Conservation (phyloP, 2,797 vertebrate species). For the Urosaurus nigricauda region DNA sequence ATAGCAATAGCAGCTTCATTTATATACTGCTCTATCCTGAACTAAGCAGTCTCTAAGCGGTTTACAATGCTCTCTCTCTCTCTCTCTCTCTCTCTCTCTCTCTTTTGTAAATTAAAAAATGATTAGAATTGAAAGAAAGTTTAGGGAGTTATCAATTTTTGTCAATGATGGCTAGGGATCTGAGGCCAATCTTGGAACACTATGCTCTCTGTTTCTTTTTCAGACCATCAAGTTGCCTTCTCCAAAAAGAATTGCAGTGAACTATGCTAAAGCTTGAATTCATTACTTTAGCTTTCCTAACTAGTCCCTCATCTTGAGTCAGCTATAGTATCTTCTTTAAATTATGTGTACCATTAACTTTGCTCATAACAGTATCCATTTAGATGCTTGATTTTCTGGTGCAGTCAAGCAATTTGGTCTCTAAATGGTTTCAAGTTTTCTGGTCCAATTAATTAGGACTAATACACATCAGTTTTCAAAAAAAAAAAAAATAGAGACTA, state of each 20-base stretch:
- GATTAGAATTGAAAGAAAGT: no score
- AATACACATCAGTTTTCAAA: constrained; percentile 29
- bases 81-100: neutral
- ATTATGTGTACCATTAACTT: constrained; percentile 34
- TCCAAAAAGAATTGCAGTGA: neutral
- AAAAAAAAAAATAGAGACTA: constrained; percentile 35
- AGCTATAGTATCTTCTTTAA: constrained; percentile 26
- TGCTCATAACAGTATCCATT: neutral
- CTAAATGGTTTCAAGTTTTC: neutral
- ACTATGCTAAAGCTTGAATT: neutral
- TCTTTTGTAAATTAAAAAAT: no score
- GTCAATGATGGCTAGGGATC: neutral
- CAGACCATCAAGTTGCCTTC: neutral
- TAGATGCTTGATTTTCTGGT: constrained; percentile 30
- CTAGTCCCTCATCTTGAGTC: neutral
- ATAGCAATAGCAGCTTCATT: no score
- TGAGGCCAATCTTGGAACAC: neutral
- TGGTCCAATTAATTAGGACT: constrained; percentile 37
- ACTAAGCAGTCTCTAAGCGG: no score
- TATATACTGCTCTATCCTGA: no score
- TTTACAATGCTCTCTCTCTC: neutral
- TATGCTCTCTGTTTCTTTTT: no score
- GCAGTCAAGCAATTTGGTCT: constrained; percentile 7
- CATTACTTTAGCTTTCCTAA: constrained; percentile 19
- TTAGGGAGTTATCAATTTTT: neutral